Evolutionary conservation across 53 echinoderm and acorn worm species (phyloP), one percentile per base, ranked within the genome.

Genomic region (Glandiceps talaboti): DNA sequence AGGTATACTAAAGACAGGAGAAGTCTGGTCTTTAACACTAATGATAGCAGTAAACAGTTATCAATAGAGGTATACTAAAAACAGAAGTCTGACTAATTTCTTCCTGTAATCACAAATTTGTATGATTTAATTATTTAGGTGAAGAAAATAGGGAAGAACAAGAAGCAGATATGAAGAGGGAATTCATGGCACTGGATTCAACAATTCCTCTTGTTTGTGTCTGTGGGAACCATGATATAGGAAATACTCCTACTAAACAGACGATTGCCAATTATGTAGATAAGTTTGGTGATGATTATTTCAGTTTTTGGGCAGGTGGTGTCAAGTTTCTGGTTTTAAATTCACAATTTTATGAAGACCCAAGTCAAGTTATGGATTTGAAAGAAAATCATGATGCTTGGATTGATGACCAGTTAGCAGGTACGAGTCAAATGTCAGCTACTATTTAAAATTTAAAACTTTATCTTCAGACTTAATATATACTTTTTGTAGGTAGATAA

Each of bases 211-310:
- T 95, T 25, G 90, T 95, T 28, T 92, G 88, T 80, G 81, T 92
- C 31, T 92, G 92, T 81, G 95, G 95, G 33, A 95, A 95, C 80
- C 95, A 95, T 82, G 95, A 95, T 79, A 72, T 95, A 25, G 92
- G 95, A 28, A 90, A 90, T 74, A 83, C 85, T 32, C 90, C 92
- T 73, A 88, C 90, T 25, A 73, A 77, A 74, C 74, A 88, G 33
- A 82, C 88, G 75, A 85, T 95, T 27, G 78, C 88, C 26, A 29
- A 83, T 32, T 95, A 82, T 82, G 77, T 30, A 33, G 77, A 83
- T 26, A 83, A 31, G 31, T 88, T 90, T 31, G 94, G 94, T 10
- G 94, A 94, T 80, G 94, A 95, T 77, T 95, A 78, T 74, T 92
- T 80, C 82, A 81, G 87, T 29, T 92, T 95, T 76, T 92, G 96